Conservation (phyloP, 2,113 vertebrate genomes). For the Ptilorrhoa leucosticta region DNA sequence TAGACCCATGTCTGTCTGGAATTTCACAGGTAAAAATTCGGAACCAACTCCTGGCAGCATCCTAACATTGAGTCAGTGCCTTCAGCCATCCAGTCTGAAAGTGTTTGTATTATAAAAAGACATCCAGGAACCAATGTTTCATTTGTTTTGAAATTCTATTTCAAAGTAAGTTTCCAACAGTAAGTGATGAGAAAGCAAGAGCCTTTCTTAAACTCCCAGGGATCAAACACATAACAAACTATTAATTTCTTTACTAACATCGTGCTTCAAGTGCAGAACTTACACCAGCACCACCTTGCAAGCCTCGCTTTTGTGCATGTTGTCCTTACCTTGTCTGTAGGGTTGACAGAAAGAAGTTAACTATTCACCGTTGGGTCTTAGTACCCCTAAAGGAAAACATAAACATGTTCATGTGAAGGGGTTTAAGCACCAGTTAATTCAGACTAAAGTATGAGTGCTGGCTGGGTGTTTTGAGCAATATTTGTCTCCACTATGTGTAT, state of each 20-base stretch:
- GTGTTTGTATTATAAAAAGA: background rate
- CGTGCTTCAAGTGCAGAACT: background rate
- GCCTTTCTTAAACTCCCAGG: background rate
- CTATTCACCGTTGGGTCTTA: background rate
- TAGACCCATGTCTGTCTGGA: background rate
- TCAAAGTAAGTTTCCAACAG: background rate
- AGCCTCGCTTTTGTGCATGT: background rate
- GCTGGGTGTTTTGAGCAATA: background rate
- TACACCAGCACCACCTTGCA: background rate
- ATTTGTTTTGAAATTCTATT: background rate
- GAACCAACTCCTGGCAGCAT: background rate
- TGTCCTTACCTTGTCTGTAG: background rate
- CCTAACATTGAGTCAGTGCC: background rate
- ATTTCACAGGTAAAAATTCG: background rate
- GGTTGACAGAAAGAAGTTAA: background rate
- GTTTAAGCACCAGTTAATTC: background rate
- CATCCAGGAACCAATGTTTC: background rate
- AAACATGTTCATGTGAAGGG: background rate
- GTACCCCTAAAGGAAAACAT: background rate
- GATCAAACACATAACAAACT: background rate
- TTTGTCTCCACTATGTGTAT: background rate
- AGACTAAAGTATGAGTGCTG: background rate
- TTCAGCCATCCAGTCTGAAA: background rate
- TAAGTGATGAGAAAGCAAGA: background rate
- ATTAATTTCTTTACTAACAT: background rate